Evolutionary conservation across 1,140 invertebrate genomes (phyloP).

Genomic region (Venturia canescens): DNA sequence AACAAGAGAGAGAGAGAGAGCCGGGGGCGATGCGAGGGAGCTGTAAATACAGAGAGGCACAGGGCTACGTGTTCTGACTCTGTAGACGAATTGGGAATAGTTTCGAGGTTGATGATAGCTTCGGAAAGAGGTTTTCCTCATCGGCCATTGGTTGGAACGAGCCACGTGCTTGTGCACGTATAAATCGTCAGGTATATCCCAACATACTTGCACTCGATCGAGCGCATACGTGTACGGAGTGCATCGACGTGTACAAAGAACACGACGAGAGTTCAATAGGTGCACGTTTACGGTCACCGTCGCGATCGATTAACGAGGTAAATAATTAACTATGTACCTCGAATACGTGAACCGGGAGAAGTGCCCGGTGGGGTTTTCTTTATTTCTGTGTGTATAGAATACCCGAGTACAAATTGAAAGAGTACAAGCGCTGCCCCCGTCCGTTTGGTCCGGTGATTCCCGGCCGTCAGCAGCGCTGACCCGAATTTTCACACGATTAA

Average conservation of each 20-base stretch:
- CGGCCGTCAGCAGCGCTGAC: too few species aligned
- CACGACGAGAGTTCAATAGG: not conserved
- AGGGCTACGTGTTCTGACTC: not conserved
- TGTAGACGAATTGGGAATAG: not conserved
- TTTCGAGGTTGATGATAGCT: not conserved
- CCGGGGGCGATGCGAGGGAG: not conserved
- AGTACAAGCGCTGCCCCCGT: too few species aligned
- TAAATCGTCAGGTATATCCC: not conserved
- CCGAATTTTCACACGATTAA: too few species aligned
- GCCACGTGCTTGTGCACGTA: not conserved
- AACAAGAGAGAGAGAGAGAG: not conserved
- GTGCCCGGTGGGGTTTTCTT: not conserved
- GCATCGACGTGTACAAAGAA: not conserved
- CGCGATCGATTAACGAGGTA: conserved; percentile 46
- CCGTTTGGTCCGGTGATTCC: too few species aligned
- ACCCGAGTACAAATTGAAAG: not conserved
- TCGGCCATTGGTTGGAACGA: not conserved
- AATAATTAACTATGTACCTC: conserved; percentile 43
- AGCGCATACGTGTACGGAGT: not conserved
- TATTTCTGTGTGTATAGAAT: not conserved
- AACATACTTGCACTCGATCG: not conserved
- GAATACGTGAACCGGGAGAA: conserved; percentile 20
- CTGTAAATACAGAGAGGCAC: not conserved
- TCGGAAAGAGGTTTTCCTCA: not conserved
- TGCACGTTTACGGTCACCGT: not conserved